These are phyloP conservation scores for Hippocampus mohnikei DNA, from an alignment of 2,113 vertebrate species.

Conservation along the genomic window DNA sequence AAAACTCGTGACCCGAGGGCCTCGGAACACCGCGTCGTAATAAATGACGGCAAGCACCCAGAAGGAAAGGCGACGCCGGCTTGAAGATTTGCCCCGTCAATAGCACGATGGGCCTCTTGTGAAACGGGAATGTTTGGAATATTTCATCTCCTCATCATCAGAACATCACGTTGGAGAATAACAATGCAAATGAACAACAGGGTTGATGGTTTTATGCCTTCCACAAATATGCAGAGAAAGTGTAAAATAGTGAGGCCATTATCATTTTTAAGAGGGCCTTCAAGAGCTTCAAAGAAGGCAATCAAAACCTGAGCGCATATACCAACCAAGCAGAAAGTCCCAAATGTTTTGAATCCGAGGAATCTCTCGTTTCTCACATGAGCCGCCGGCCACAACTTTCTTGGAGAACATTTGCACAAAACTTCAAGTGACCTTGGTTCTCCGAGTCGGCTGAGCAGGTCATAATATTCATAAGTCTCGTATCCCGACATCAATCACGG, in stretches of 20 bases:
- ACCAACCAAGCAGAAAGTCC: neutral
- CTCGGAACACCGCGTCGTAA: neutral
- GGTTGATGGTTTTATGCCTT: neutral
- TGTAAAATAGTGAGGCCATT: constrained; percentile 2
- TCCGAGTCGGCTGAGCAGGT: neutral
- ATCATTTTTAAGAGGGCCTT: constrained; percentile 1
- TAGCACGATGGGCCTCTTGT: neutral
- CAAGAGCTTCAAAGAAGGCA: neutral
- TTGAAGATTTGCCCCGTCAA: neutral
- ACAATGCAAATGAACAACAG: neutral
- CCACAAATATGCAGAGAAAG: neutral
- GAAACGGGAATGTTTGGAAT: neutral
- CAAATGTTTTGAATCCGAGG: neutral
- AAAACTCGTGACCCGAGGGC: neutral
- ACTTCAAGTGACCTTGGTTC: neutral
- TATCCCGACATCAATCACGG: too few relatives aligned
- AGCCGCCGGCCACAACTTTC: neutral
- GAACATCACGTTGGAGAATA: neutral
- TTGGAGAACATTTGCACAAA: neutral
- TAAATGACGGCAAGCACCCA: neutral
- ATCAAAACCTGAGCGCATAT: neutral
- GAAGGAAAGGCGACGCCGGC: neutral
- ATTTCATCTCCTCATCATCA: neutral
- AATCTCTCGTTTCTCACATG: neutral
- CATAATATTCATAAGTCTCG: too few relatives aligned